phyloP scores from a whole-genome alignment of 2,888 invertebrate genomes.

The Amphimallon solstitiale region DNA sequence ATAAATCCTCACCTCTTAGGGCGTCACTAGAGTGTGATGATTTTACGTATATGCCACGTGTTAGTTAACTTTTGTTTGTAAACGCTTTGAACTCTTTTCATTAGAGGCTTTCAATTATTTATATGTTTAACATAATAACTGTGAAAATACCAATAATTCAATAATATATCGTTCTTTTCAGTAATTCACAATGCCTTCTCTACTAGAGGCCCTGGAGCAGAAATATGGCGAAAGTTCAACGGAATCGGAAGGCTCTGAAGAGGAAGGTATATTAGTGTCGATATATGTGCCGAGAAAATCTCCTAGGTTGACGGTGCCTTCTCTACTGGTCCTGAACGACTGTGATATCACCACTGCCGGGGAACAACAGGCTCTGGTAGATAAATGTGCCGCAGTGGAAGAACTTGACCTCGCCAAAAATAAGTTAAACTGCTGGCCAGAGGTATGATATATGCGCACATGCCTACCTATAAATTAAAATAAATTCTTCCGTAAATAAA shows the following conservation, averaged over 20 bases:
- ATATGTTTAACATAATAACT: too few relatives aligned
- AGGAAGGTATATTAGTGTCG: constrained; percentile 78
- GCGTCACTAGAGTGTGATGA: too few relatives aligned
- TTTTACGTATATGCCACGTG: too few relatives aligned
- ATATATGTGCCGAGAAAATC: constrained; percentile 88
- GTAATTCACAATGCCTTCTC: constrained; percentile 78
- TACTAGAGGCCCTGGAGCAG: constrained; percentile 88
- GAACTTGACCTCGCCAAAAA: constrained; percentile 96
- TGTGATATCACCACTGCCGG: constrained; percentile 93
- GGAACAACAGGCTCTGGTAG: constrained; percentile 79
- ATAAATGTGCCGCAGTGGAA: constrained; percentile 89
- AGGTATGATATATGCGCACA: constrained; percentile 71
- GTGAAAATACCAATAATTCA: neutral
- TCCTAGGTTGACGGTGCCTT: constrained; percentile 80
- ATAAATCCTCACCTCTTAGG: too few relatives aligned
- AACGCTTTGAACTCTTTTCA: too few relatives aligned
- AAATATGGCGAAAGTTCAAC: constrained; percentile 76
- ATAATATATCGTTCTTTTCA: constrained; percentile 41
- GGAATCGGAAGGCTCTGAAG: constrained; percentile 69
- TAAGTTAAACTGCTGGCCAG: constrained; percentile 87
- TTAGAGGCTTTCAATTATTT: too few relatives aligned
- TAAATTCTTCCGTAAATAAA: too few relatives aligned
- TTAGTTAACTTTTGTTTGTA: too few relatives aligned
- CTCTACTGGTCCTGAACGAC: constrained; percentile 87
- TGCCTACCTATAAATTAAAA: too few relatives aligned